Conservation (phyloP, 2,888 invertebrate genomes). For the Hermaeophaga mercurialis region DNA sequence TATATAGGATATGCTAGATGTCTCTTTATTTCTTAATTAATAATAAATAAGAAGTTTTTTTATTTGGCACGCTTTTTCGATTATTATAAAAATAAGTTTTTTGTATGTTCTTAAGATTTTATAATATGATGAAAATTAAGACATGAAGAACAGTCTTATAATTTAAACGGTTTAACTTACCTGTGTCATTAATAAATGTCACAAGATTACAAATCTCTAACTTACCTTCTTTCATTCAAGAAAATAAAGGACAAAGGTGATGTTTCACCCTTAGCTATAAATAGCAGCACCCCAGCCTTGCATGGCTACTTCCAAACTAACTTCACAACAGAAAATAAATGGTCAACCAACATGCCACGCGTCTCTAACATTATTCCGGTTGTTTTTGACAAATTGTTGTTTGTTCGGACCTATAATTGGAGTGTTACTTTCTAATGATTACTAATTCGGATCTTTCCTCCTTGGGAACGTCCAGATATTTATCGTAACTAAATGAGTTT, state of each 20-base stretch:
- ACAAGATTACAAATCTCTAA: slow-evolving; percentile 14
- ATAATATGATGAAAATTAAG: too few species aligned
- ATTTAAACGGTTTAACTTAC: too few species aligned
- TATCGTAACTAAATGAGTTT: too few species aligned
- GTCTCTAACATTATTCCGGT: slow-evolving; percentile 24
- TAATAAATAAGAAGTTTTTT: too few species aligned
- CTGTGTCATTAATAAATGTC: slow-evolving; percentile 10
- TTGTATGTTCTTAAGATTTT: too few species aligned
- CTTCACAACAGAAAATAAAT: slow-evolving; percentile 25
- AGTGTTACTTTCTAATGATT: slow-evolving; percentile 26
- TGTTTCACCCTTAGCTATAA: slow-evolving; percentile 16
- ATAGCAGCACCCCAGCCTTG: slow-evolving; percentile 15
- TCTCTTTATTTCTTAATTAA: too few species aligned
- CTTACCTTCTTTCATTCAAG: slow-evolving; percentile 10
- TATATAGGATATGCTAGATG: too few species aligned
- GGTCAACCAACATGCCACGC: slow-evolving; percentile 27
- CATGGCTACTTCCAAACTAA: slow-evolving; percentile 1
- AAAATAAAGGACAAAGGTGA: slow-evolving; percentile 19
- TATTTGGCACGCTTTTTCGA: too few species aligned
- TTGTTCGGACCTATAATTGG: slow-evolving; percentile 27
- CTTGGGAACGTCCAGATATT: slow-evolving; percentile 13
- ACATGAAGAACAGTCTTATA: too few species aligned
- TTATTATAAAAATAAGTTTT: too few species aligned
- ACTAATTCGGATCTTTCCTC: slow-evolving; percentile 28
- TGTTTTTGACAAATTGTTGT: slow-evolving; percentile 30